Evolutionary conservation across 30 jellyfish, hydroid and myxozoan genomes (phyloP).

Genomic region (Mastigias papua): DNA sequence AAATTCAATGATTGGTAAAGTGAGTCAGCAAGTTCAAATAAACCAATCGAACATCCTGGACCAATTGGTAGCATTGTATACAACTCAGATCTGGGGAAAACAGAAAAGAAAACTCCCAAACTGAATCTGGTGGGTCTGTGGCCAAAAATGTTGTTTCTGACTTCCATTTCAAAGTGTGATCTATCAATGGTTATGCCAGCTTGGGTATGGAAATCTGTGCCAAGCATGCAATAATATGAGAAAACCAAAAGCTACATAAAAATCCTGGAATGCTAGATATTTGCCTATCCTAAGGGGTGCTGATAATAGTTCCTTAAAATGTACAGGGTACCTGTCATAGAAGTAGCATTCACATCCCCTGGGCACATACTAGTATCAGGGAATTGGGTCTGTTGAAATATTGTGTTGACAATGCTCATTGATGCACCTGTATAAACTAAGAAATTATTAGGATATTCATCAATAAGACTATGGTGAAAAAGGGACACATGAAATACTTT

Average conservation of each 20-base stretch:
- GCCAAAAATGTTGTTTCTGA: conserved; percentile 39
- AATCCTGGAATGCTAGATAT: too few relatives aligned
- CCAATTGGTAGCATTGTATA: too few relatives aligned
- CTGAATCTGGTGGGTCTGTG: conserved; percentile 51
- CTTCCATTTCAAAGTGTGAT: conserved; percentile 52
- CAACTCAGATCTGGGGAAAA: conserved; percentile 34
- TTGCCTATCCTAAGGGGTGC: conserved; percentile 58
- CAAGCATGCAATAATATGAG: too few relatives aligned
- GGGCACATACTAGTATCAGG: conserved; percentile 30
- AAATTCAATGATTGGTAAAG: conserved; percentile 32
- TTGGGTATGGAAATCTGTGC: too few relatives aligned
- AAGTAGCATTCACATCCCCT: too few relatives aligned
- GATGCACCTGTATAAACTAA: conserved; percentile 52
- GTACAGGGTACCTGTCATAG: conserved; percentile 65
- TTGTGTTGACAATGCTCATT: conserved; percentile 51
- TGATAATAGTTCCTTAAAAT: conserved; percentile 44
- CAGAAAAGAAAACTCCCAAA: conserved; percentile 19
- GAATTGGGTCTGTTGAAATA: conserved; percentile 38
- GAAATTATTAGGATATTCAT: neutral
- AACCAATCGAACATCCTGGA: conserved; percentile 58
- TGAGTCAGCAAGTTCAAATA: conserved; percentile 35
- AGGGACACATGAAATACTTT: too few relatives aligned
- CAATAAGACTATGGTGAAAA: neutral
- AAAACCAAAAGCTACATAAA: conserved; percentile 61
- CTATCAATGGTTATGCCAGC: too few relatives aligned